Conservation (phyloP, 2,797 vertebrate genomes). For the Eptatretus atami region DNA sequence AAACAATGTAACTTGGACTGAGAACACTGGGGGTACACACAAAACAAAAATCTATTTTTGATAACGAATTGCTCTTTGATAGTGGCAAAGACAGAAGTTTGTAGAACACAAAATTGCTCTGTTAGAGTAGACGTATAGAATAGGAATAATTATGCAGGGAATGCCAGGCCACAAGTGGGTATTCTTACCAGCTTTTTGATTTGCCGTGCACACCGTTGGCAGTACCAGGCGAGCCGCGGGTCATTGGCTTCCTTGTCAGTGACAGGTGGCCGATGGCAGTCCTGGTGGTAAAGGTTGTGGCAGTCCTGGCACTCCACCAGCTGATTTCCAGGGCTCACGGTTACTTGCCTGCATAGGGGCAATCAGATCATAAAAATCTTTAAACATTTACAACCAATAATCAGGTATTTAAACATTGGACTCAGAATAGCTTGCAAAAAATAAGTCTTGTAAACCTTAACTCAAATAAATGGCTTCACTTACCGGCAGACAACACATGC, state of each 20-base stretch:
- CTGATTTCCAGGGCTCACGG: slow-evolving; percentile 70
- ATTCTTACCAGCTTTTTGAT: slow-evolving; percentile 82
- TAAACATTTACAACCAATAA: no score
- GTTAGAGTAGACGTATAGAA: neutral
- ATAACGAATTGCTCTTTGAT: neutral
- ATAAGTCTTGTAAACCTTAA: no score
- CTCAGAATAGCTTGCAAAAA: no score
- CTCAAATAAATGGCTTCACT: slow-evolving; percentile 6
- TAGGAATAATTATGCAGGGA: neutral
- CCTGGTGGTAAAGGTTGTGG: slow-evolving; percentile 94
- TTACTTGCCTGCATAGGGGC: slow-evolving; percentile 49
- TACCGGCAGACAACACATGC: slow-evolving; percentile 86
- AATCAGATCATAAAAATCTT: no score
- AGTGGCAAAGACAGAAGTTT: neutral
- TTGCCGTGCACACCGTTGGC: slow-evolving; percentile 72
- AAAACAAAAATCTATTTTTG: neutral
- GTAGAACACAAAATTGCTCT: neutral
- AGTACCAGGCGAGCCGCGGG: slow-evolving; percentile 87
- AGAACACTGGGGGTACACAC: neutral
- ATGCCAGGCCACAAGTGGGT: neutral
- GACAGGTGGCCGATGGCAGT: slow-evolving; percentile 88
- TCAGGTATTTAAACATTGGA: no score
- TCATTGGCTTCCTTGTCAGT: slow-evolving; percentile 95
- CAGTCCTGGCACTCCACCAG: slow-evolving; percentile 94
- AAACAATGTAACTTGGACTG: neutral